Evolutionary conservation across 2,797 vertebrate genomes (phyloP), one percentile per base, ranked within the genome.

Genomic region (Helarctos malayanus): DNA sequence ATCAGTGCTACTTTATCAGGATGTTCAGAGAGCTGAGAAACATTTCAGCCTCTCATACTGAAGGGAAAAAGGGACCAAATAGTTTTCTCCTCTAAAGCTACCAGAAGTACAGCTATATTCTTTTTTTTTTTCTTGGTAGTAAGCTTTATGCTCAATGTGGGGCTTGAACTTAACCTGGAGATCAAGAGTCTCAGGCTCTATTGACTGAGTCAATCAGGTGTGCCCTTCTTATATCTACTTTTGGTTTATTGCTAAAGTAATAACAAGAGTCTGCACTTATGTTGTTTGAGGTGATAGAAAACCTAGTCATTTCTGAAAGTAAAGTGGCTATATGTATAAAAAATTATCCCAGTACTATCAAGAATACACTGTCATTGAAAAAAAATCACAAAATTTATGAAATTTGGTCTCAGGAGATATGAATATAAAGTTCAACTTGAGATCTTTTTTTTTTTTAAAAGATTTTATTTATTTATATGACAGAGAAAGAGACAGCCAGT

Each of bases 331-430:
- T 41, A 27, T 35, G 9, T 47, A 54, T 56, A 38, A 59, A 86
- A 65, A 47, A 49, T 93, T 73, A 54, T 65, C 41, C 71, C 56
- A 29, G 29, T 57, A 57, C 54, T 76, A 78, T 82, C 25, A 90
- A 82, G 35, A 78, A n/a, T 68, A 23, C 2, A n/a, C 47, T 32
- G 2, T 6, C 19, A 13, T 80, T 41, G 13, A 59, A 59, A 89
- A 73, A 73, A 87, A 83, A 9, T n/a, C 5, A 73, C 27, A 97
- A 94, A 32, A 45, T 63, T 95, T 38, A 3, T 73, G 41, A 88
- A 83, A 95, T 81, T 45, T 96, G 27, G 3, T 78, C 47, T 80
- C 18, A 63, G 65, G 38, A 32, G 61, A 80, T 95, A 83, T 89
- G 45, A 84, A 75, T 71, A 19, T 82, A 49, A 87, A 90, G 7